Percentiles rank a stretch among this genome's conserved stretches.
phyloP scores from a whole-genome alignment of 2,888 invertebrate genomes.

The Parapristionchus giblindavisi region DNA sequence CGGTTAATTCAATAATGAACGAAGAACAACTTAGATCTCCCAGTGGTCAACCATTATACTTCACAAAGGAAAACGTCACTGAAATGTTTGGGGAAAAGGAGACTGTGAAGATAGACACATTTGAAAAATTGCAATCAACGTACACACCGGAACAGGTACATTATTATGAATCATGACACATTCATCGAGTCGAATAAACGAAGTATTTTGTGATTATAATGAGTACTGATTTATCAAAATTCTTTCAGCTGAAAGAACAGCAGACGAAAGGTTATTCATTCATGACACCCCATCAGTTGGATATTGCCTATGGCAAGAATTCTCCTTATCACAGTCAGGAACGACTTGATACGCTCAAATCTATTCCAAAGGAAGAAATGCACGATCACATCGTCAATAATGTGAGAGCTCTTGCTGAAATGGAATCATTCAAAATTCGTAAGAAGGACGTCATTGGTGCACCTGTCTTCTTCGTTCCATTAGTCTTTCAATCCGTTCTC shows the following conservation, averaged over 20 bases:
- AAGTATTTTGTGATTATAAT: background rate
- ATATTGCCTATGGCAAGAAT: constrained; percentile 60
- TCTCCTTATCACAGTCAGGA: constrained; percentile 58
- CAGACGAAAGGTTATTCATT: constrained; percentile 58
- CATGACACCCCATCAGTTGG: constrained; percentile 55
- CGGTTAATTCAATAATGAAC: background rate
- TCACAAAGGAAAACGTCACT: constrained; percentile 60
- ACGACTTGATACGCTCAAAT: constrained; percentile 39
- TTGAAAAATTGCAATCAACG: constrained; percentile 52
- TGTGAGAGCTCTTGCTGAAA: constrained; percentile 56
- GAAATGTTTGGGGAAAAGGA: constrained; percentile 43
- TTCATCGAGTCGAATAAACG: background rate
- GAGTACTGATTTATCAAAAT: background rate
- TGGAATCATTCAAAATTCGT: constrained; percentile 51
- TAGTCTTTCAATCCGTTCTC: constrained; percentile 28
- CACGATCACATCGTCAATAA: constrained; percentile 45
- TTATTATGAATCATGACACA: background rate
- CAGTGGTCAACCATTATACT: constrained; percentile 52
- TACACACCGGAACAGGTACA: constrained; percentile 52
- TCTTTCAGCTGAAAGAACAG: constrained; percentile 48
- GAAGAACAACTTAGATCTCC: constrained; percentile 38
- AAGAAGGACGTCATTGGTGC: constrained; percentile 39
- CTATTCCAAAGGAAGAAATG: constrained; percentile 29
- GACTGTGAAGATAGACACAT: constrained; percentile 54
- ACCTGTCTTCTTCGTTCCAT: constrained; percentile 15